These are phyloP conservation scores for Heliconius ethilla DNA, from an alignment of 2,888 invertebrate species.

Conservation along the genomic window DNA sequence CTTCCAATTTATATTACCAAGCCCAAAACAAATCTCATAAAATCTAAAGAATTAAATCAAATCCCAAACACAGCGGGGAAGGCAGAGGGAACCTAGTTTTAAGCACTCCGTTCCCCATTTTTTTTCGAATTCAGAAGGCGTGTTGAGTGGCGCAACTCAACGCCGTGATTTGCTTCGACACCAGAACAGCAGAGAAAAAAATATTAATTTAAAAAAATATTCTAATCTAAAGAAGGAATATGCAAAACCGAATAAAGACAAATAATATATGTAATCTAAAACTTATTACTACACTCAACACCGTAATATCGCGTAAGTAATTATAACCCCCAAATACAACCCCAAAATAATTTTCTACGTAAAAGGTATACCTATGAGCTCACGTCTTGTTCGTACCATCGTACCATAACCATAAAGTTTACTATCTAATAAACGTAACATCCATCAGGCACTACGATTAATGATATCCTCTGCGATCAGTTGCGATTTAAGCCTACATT, in stretches of 20 bases:
- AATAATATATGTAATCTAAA: conserved; percentile 3
- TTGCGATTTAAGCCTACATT: conserved; percentile 35
- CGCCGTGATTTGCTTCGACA: no score
- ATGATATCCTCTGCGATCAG: conserved; percentile 28
- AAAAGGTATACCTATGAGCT: neutral
- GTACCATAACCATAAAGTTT: conserved; percentile 28
- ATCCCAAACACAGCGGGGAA: no score
- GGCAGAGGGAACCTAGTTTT: no score
- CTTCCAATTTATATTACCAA: no score
- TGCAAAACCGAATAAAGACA: neutral
- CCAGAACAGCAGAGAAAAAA: no score
- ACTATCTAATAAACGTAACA: conserved; percentile 34
- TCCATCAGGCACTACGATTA: conserved; percentile 29
- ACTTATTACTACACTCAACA: neutral
- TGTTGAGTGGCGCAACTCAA: no score
- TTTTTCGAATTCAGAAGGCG: no score
- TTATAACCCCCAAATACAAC: neutral
- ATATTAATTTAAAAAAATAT: no score
- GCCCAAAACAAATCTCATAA: no score
- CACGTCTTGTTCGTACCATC: conserved; percentile 25
- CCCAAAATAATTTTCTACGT: conserved; percentile 6
- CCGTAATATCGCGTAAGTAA: conserved; percentile 6
- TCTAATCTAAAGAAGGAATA: neutral
- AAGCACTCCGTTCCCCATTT: no score
- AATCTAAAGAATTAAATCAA: no score